Evolutionary conservation across 2,113 vertebrate species (phyloP).

Genomic region (Macquaria ambigua): DNA sequence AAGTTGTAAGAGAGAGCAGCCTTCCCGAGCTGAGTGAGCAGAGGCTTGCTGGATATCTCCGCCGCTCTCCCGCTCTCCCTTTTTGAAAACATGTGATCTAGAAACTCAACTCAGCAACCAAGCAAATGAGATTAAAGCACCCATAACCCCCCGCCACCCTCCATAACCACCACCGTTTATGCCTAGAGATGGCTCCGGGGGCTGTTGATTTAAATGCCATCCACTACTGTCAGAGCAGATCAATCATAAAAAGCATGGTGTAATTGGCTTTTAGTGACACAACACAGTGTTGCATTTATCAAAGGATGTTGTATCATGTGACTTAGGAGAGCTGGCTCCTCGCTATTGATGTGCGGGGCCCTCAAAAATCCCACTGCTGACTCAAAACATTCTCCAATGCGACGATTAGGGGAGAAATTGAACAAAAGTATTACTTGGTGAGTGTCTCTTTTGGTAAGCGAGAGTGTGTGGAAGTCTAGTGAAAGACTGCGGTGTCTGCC

Average conservation of each 20-base stretch:
- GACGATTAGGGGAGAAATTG: slow-evolving; percentile 62
- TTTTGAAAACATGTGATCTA: slow-evolving; percentile 85
- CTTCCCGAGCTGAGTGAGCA: slow-evolving; percentile 83
- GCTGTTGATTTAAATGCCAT: slow-evolving; percentile 82
- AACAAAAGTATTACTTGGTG: slow-evolving; percentile 67
- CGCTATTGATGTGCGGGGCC: slow-evolving; percentile 61
- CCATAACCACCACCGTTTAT: slow-evolving; percentile 75
- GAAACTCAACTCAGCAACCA: slow-evolving; percentile 86
- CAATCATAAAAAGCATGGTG: slow-evolving; percentile 83
- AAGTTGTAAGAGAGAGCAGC: slow-evolving; percentile 80
- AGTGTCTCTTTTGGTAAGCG: slow-evolving; percentile 42
- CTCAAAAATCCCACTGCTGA: slow-evolving; percentile 76
- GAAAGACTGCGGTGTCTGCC: slow-evolving; percentile 57
- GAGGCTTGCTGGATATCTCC: slow-evolving; percentile 75
- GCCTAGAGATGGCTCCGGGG: slow-evolving; percentile 80
- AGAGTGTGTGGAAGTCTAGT: slow-evolving; percentile 37
- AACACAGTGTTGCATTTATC: slow-evolving; percentile 82
- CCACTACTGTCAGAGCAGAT: slow-evolving; percentile 83
- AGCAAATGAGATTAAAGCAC: slow-evolving; percentile 87
- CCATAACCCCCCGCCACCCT: slow-evolving; percentile 72
- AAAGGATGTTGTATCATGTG: slow-evolving; percentile 79
- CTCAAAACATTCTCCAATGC: slow-evolving; percentile 74
- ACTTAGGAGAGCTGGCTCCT: slow-evolving; percentile 67
- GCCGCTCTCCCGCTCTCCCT: slow-evolving; percentile 72
- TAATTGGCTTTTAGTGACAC: slow-evolving; percentile 86